Conservation (phyloP, 2,113 vertebrate genomes). For the Formicarius rufipectus region DNA sequence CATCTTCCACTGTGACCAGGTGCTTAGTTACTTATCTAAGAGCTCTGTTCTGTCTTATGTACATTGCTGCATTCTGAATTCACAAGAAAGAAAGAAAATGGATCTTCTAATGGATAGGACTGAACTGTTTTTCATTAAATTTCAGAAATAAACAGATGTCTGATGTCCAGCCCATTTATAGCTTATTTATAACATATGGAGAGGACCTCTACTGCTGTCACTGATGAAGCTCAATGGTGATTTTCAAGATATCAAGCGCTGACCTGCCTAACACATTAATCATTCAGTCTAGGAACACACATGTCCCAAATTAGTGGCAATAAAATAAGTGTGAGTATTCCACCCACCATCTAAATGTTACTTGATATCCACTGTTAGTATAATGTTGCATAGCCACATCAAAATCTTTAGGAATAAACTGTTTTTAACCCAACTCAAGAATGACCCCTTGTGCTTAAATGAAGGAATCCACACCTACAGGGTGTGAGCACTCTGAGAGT, state of each 20-base stretch:
- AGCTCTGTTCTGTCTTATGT: neutral
- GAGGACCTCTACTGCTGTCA: neutral
- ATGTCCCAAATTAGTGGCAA: neutral
- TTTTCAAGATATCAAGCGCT: conserved; percentile 12
- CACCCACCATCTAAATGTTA: neutral
- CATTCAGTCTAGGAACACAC: neutral
- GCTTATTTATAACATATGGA: conserved; percentile 17
- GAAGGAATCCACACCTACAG: neutral
- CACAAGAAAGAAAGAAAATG: neutral
- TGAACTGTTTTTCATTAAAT: neutral
- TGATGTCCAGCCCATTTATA: neutral
- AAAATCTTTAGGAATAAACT: neutral
- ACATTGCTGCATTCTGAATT: neutral
- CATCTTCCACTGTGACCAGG: neutral
- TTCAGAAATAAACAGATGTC: conserved; percentile 26
- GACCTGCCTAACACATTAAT: neutral
- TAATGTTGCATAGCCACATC: neutral
- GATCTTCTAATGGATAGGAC: neutral
- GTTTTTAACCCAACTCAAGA: neutral
- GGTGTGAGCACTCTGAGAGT: neutral
- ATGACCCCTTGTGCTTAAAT: neutral
- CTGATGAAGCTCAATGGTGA: neutral
- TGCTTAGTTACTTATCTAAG: neutral
- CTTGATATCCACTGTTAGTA: neutral
- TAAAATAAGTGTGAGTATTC: neutral